phyloP scores from a whole-genome alignment of 2,797 vertebrate species.

The Lateolabrax maculatus region DNA sequence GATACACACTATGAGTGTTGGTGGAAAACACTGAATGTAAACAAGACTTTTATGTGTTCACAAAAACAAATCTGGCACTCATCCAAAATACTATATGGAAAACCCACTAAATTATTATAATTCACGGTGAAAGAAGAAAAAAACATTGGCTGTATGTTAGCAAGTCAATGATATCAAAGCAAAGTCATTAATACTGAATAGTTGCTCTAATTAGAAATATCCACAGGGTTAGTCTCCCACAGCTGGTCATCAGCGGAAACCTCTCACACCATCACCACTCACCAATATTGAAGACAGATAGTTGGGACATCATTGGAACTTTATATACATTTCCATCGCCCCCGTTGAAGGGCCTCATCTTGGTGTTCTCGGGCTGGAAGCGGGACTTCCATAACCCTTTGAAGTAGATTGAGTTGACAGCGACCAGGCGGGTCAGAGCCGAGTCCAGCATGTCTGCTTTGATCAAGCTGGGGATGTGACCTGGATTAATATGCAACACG shows the following conservation, averaged over 20 bases:
- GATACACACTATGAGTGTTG: not conserved
- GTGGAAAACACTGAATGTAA: not conserved
- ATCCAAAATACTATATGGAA: not conserved
- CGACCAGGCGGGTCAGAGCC: conserved; percentile 88
- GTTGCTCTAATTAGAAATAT: not conserved
- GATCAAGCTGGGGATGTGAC: conserved; percentile 92
- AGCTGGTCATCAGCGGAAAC: not conserved
- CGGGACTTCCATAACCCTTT: conserved; percentile 96
- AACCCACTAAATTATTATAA: not conserved
- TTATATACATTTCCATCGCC: conserved; percentile 89
- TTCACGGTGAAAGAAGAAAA: no score
- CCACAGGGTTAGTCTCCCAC: not conserved
- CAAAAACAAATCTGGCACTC: not conserved
- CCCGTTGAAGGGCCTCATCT: conserved; percentile 88
- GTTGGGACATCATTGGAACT: conserved; percentile 95
- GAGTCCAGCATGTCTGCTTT: conserved; percentile 89
- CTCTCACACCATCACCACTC: conserved; percentile 62
- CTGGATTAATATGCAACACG: conserved; percentile 76
- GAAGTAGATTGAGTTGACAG: conserved; percentile 94
- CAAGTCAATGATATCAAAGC: not conserved
- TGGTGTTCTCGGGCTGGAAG: conserved; percentile 94
- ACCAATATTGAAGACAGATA: conserved; percentile 92
- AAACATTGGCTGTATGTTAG: not conserved
- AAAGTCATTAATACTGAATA: not conserved
- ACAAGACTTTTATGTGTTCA: not conserved